Base-by-base conservation (phyloP, 2,797 vertebrate genomes). In the Acanthurus tractus region DNA sequence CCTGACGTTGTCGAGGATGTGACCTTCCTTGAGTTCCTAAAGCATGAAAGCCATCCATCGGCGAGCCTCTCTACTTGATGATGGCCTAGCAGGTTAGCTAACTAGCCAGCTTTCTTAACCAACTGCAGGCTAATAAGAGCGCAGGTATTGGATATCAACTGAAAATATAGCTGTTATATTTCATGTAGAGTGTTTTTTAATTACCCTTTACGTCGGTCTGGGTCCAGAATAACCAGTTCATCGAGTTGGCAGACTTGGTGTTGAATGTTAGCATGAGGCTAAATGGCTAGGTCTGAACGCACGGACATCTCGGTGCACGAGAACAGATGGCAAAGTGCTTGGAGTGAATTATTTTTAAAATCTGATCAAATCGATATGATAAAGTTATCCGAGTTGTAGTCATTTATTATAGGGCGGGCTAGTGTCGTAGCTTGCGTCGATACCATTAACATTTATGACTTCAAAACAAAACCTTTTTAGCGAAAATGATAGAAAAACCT, bases 21-120 rank as follows among this genome's bases (percentile, higher is more conserved):
- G 94, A 94, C 94, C 94, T 94, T 95, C 94, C 91, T 76, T 89
- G 85, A 93, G 88, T 92, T 85, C 76, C 79, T 72, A 75, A 78
- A 86, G 86, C 84, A 72, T 84, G 87, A 88, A 75, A 91, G 86
- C 87, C 93, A 93, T 93, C 91, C 91, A 83, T 92, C 92, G 79
- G 85, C 65, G 78, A 90, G 86, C 86, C 85, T 88, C 84, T 85
- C 62, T 70, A 85, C 83, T 89, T 79, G 90, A 79, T 86, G 90
- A 62, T 91, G 93, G 93, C 91, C 90, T 94, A 93, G 89, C 88
- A 84, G 70, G 71, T 83, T 83, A 87, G 91, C 93, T 85, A 81
- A 67, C 83, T 86, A 89, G 87, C 86, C 76, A 76, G 74, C 82
- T 83, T 64, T 70, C 62, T 70, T 36, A 9, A 29, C 40, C 44